Evolutionary conservation across 2,888 invertebrate genomes (phyloP), one percentile per base, ranked within the genome.

Genomic region (Catocala nupta): DNA sequence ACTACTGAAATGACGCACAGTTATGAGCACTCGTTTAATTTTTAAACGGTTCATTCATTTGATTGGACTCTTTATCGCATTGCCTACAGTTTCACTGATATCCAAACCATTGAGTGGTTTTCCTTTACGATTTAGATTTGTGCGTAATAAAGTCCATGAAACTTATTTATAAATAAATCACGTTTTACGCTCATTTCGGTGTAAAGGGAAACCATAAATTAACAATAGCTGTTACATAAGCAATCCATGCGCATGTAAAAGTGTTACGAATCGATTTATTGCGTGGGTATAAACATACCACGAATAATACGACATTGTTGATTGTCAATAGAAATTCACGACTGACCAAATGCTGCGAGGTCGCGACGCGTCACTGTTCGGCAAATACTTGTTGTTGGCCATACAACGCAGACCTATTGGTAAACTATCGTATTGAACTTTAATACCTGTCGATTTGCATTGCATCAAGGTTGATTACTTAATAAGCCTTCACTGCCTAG

Each of bases 391-490:
- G 25, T 74, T 68, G 62, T 74, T 64, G 43, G 63, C 54, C 51
- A 64, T 54, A 68, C 74, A 70, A 73, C 68, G 42, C 47, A 54
- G 65, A 69, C 67, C 68, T 70, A 78, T 83, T 82, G 75, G 67
- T 73, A 70, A 78, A 77, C 72, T 67, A 55, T 60, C 58, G 57
- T 76, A 71, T 72, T 77, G 75, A 79, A 78, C 71, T 75, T 69
- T 45, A 68, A 73, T 70, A 68, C 68, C 74, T 66, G 74, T 71
- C 67, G 59, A 82, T 87, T 86, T 82, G 77, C 82, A 82, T 82
- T 68, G 65, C 79, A 67, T 78, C 84, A 87, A 85, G 85, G 86
- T 68, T 80, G 75, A 63, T 74, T 77, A 78, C 71, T 70, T 73
- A 74, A 73, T 54, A 67, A 74, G 64, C 71, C 61, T 60, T 63